These are phyloP conservation scores for Chymomyza costata DNA, from an alignment of 1,140 invertebrate genomes.

Conservation along the genomic window DNA sequence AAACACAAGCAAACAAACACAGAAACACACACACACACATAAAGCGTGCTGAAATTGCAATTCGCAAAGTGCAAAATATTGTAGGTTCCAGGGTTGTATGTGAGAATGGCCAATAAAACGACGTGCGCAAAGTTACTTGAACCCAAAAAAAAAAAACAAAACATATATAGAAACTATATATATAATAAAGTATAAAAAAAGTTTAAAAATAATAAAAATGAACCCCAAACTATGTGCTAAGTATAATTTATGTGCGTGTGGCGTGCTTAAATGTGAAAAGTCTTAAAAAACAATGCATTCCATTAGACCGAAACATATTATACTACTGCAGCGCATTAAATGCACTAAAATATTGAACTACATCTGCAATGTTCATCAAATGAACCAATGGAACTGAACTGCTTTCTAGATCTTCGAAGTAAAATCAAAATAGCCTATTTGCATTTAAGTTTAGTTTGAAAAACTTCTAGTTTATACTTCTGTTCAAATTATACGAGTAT, in stretches of 20 bases:
- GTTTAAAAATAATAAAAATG: neutral
- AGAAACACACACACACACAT: too few species aligned
- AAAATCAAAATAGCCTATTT: too few species aligned
- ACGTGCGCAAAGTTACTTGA: constrained; percentile 12
- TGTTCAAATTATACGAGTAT: too few species aligned
- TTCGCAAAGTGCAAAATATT: constrained; percentile 63
- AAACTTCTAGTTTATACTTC: too few species aligned
- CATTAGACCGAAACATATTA: constrained; percentile 29
- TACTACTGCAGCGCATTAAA: constrained; percentile 8
- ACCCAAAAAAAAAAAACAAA: constrained; percentile 28
- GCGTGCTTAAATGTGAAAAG: constrained; percentile 27
- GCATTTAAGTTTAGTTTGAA: too few species aligned
- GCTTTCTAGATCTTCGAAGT: too few species aligned
- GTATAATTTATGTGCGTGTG: constrained; percentile 63
- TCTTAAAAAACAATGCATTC: constrained; percentile 50
- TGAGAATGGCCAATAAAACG: constrained; percentile 32
- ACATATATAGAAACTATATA: too few species aligned
- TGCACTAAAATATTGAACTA: constrained; percentile 4
- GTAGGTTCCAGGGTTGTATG: constrained; percentile 12
- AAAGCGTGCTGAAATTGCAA: too few species aligned
- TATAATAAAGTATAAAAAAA: too few species aligned
- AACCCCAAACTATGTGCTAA: constrained; percentile 44
- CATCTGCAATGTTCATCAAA: neutral
- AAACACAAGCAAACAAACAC: constrained; percentile 12
- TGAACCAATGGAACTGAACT: too few species aligned